Evolutionary conservation across 2,888 invertebrate genomes (phyloP).

Genomic region (Drosophila limbata): DNA sequence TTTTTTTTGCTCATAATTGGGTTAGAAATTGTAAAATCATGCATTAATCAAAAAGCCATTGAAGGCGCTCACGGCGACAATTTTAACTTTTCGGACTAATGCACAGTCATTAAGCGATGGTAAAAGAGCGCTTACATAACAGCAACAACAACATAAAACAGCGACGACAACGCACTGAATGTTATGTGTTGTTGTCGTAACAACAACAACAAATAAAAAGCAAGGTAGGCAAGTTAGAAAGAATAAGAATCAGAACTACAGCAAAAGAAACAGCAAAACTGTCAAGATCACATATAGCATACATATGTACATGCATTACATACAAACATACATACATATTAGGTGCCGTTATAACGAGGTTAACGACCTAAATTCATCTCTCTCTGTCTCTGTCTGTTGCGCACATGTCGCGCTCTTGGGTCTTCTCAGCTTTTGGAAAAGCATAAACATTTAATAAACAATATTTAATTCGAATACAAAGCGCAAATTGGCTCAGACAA

Average conservation of each 20-base stretch:
- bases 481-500: slow-evolving; percentile 45
- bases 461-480: slow-evolving; percentile 65
- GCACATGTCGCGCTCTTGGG: slow-evolving; percentile 25
- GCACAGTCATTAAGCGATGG: slow-evolving; percentile 61
- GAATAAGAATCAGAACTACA: slow-evolving; percentile 55
- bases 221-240: slow-evolving; percentile 44
- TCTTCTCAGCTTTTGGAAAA: slow-evolving; percentile 40
- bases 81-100: slow-evolving; percentile 59
- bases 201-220: slow-evolving; percentile 40
- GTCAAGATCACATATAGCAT: slow-evolving; percentile 62
- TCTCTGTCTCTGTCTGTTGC: slow-evolving; percentile 29
- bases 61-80: slow-evolving; percentile 63
- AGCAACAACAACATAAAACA: slow-evolving; percentile 25
- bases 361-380: slow-evolving; percentile 76
- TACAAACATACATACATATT: slow-evolving; percentile 34
- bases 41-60: slow-evolving; percentile 76
- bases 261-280: slow-evolving; percentile 71
- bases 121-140: slow-evolving; percentile 66
- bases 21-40: slow-evolving; percentile 68
- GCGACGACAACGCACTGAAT: slow-evolving; percentile 37
- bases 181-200: slow-evolving; percentile 34
- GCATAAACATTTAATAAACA: slow-evolving; percentile 69
- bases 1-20: slow-evolving; percentile 58
- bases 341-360: slow-evolving; percentile 83
- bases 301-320: slow-evolving; percentile 16